phyloP scores from a whole-genome alignment of 2,888 invertebrate genomes.

The Rhogogaster chlorosoma region DNA sequence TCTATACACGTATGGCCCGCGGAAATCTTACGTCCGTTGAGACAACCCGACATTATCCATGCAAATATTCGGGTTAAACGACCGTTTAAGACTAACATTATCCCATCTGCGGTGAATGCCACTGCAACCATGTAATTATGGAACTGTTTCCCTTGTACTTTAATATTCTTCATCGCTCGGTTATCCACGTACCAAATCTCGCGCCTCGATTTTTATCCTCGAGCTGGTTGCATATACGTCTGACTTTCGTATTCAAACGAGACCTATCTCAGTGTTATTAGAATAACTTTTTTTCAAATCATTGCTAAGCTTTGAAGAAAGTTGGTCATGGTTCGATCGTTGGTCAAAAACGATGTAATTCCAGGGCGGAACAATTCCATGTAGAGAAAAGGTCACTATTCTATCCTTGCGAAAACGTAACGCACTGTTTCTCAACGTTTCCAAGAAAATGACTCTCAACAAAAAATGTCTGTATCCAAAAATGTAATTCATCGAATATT shows the following conservation, averaged over 20 bases:
- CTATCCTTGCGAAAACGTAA: too few relatives aligned
- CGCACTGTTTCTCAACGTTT: too few relatives aligned
- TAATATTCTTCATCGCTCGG: constrained; percentile 31
- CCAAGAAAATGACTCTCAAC: background rate
- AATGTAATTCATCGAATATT: too few relatives aligned
- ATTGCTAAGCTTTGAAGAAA: background rate
- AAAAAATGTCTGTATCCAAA: too few relatives aligned
- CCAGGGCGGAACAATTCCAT: too few relatives aligned
- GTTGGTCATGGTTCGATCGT: background rate
- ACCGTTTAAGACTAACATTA: constrained; percentile 53
- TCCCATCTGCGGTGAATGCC: constrained; percentile 51
- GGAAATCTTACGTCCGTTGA: constrained; percentile 50
- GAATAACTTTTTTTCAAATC: background rate
- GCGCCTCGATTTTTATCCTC: constrained; percentile 22
- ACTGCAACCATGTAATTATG: constrained; percentile 56
- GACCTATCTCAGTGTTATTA: background rate
- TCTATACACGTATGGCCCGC: constrained; percentile 36
- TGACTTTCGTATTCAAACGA: background rate
- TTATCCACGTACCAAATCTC: constrained; percentile 44
- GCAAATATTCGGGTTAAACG: constrained; percentile 55
- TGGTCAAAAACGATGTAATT: too few relatives aligned
- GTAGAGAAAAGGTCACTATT: too few relatives aligned
- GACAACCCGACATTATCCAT: constrained; percentile 52
- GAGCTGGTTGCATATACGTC: background rate
- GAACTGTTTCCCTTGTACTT: constrained; percentile 54